Evolutionary conservation across 2,113 vertebrate species (phyloP).

Genomic region (Panurus biarmicus): DNA sequence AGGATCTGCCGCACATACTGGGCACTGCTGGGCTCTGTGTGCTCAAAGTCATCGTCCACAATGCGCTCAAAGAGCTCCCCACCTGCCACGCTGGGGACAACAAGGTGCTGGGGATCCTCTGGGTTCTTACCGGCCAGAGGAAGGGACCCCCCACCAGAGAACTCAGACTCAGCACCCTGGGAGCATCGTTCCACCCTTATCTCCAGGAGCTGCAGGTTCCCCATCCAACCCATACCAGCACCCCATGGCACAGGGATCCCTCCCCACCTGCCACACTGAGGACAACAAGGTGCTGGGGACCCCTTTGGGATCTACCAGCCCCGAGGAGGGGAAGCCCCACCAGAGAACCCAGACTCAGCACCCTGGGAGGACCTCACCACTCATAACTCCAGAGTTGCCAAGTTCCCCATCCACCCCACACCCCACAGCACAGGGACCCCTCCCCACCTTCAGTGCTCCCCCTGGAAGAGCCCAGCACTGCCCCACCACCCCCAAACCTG

Average conservation of each 20-base stretch:
- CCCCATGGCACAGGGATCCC: neutral
- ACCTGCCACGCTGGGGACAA: conserved; percentile 72
- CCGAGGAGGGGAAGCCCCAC: fast-evolving
- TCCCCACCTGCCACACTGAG: neutral
- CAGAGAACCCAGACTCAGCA: fast-evolving
- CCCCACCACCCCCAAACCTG: neutral
- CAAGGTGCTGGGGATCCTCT: neutral
- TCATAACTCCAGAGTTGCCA: neutral
- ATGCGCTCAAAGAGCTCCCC: conserved; percentile 86
- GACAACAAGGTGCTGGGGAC: neutral
- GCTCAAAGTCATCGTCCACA: conserved; percentile 78
- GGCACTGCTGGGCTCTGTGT: conserved; percentile 80
- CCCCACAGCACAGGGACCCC: neutral
- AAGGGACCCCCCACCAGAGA: neutral
- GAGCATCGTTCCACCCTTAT: neutral
- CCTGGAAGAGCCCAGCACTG: neutral
- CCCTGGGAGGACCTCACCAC: neutral
- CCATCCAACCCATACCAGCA: neutral
- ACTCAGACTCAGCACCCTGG: too few species aligned
- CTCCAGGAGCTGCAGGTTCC: neutral
- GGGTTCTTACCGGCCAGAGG: neutral
- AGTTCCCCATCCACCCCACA: neutral
- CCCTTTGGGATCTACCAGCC: neutral
- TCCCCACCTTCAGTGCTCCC: neutral
- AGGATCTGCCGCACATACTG: conserved; percentile 85